A percentile compares a stretch with the other conserved stretches of the same genome.
Conservation (phyloP, 2,797 vertebrate species). For the Uromys caudimaculatus region DNA sequence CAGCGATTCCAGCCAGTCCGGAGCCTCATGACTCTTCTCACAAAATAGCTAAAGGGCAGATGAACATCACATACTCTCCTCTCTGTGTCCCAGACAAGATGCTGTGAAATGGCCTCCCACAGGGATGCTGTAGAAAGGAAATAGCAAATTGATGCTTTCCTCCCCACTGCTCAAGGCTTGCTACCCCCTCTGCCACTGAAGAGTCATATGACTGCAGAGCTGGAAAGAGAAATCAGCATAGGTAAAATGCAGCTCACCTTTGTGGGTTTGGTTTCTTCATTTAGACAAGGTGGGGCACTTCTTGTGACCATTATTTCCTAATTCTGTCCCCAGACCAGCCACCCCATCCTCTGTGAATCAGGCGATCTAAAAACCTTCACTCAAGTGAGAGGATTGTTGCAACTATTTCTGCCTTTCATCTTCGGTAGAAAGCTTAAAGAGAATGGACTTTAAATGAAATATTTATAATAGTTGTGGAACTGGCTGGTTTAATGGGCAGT, state of each 20-base stretch:
- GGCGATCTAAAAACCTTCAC: conserved; percentile 35
- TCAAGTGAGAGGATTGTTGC: conserved; percentile 53
- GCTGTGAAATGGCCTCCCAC: conserved; percentile 3
- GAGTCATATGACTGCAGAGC: conserved; percentile 37
- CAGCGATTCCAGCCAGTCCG: conserved; percentile 36
- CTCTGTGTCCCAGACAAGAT: background rate
- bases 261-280: conserved; percentile 21
- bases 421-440: conserved; percentile 22
- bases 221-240: background rate
- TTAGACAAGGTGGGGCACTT: conserved; percentile 5
- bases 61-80: background rate
- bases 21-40: conserved; percentile 20
- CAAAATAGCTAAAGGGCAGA: conserved; percentile 38
- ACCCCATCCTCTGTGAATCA: conserved; percentile 41
- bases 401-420: conserved; percentile 14
- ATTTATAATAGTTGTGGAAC: conserved; percentile 35
- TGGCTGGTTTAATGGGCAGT: conserved; percentile 29
- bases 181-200: background rate
- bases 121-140: background rate
- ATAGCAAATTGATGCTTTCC: background rate
- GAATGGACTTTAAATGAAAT: conserved; percentile 53
- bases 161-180: background rate
- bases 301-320: conserved; percentile 38
- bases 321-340: conserved; percentile 38
- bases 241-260: conserved; percentile 47